Evolutionary conservation across 2,888 invertebrate species (phyloP).

Genomic region (Lasioglossum vierecki): DNA sequence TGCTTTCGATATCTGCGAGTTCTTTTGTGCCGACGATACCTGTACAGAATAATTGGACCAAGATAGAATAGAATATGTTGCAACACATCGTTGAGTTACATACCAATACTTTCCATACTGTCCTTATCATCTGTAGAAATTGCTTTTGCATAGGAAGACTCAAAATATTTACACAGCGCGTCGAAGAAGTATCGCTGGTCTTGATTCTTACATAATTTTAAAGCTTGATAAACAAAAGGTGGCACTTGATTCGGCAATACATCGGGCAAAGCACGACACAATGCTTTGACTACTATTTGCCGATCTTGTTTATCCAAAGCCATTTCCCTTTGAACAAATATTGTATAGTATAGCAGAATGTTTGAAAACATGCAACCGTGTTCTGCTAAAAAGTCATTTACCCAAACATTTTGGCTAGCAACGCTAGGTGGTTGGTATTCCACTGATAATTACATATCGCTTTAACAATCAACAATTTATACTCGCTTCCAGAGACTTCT

Average conservation of each 20-base stretch:
- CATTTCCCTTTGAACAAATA: slow-evolving; percentile 65
- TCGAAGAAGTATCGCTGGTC: slow-evolving; percentile 84
- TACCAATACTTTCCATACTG: slow-evolving; percentile 74
- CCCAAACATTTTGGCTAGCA: slow-evolving; percentile 89
- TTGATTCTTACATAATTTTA: slow-evolving; percentile 86
- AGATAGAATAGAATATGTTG: not conserved
- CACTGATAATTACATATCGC: slow-evolving; percentile 87
- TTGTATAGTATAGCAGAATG: not conserved
- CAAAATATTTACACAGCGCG: slow-evolving; percentile 85
- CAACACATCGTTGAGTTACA: not conserved
- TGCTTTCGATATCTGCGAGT: slow-evolving; percentile 87
- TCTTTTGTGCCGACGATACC: slow-evolving; percentile 81
- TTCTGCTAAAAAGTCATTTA: slow-evolving; percentile 74
- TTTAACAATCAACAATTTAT: slow-evolving; percentile 86
- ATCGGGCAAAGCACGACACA: slow-evolving; percentile 86
- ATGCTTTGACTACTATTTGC: slow-evolving; percentile 86
- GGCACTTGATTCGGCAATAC: slow-evolving; percentile 87
- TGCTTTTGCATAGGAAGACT: slow-evolving; percentile 79
- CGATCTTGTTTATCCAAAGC: slow-evolving; percentile 87
- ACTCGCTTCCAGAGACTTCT: slow-evolving; percentile 86
- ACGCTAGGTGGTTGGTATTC: slow-evolving; percentile 86
- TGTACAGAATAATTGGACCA: slow-evolving; percentile 16
- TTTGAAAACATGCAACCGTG: not conserved
- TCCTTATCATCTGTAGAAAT: slow-evolving; percentile 59
- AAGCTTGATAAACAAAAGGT: slow-evolving; percentile 88